Conservation (phyloP, 53 echinoderm and acorn worm genomes). For the Astropecten irregularis region DNA sequence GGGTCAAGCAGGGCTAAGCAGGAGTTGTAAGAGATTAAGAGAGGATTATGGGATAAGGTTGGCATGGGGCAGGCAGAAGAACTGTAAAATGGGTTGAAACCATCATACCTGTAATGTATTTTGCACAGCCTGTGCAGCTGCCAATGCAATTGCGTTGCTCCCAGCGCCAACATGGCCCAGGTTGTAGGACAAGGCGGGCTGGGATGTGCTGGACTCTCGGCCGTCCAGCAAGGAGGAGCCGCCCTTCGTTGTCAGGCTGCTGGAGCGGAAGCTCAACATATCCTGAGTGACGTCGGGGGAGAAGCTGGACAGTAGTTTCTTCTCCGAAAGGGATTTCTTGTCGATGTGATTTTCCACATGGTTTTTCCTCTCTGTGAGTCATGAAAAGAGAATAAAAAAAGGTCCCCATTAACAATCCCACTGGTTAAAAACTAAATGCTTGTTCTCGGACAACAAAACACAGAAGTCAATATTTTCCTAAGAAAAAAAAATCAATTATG, state of each 20-base stretch:
- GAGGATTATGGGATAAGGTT: too few species aligned
- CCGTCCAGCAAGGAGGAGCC: constrained; percentile 21
- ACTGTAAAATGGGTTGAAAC: too few species aligned
- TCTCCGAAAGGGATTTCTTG: constrained; percentile 69
- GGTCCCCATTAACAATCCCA: too few species aligned
- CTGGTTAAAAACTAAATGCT: too few species aligned
- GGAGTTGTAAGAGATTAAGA: too few species aligned
- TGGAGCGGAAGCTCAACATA: constrained; percentile 53
- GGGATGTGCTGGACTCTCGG: constrained; percentile 37
- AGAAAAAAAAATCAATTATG: too few species aligned
- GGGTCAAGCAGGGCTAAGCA: too few species aligned
- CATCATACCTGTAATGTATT: constrained; percentile 91
- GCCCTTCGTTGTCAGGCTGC: constrained; percentile 10
- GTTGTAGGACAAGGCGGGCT: constrained; percentile 84
- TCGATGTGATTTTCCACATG: constrained; percentile 81
- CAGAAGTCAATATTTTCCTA: too few species aligned
- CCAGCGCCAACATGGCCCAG: constrained; percentile 91
- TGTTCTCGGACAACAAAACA: too few species aligned
- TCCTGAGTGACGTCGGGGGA: constrained; percentile 77
- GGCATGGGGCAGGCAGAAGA: too few species aligned
- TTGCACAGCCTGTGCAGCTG: constrained; percentile 96
- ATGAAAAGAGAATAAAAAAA: neutral
- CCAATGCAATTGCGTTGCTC: constrained; percentile 90
- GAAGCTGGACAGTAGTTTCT: constrained; percentile 76
- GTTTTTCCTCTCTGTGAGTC: constrained; percentile 77